A percentile compares a stretch with the other conserved stretches of the same genome.
These are phyloP conservation scores for Tragopan temminckii DNA, from an alignment of 2,797 vertebrate genomes.

Conservation along the genomic window DNA sequence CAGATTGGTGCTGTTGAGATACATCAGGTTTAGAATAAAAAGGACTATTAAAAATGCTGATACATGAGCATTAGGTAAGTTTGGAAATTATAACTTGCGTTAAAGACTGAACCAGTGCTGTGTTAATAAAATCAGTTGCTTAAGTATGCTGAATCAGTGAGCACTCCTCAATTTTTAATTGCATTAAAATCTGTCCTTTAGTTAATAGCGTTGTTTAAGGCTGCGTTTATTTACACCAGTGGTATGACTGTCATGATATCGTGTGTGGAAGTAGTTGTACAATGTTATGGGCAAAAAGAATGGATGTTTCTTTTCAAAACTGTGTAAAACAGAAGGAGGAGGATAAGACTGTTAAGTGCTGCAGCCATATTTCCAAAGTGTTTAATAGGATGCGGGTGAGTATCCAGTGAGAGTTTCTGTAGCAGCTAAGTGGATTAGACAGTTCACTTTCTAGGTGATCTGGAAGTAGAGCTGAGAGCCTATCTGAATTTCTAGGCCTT, in stretches of 20 bases:
- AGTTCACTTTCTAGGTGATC: background rate
- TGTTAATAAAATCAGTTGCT: background rate
- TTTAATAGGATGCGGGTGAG: background rate
- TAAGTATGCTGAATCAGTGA: background rate
- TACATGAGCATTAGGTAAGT: background rate
- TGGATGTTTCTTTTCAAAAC: background rate
- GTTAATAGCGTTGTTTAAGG: background rate
- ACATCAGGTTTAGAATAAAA: background rate
- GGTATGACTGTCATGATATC: background rate
- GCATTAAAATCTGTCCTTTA: background rate
- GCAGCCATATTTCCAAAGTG: background rate
- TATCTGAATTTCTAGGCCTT: background rate
- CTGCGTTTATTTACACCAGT: fast-evolving
- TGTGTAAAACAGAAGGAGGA: background rate
- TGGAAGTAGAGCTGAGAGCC: background rate
- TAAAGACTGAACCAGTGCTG: background rate
- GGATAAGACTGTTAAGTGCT: fast-evolving
- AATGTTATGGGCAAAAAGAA: too few species aligned
- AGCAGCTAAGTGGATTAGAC: background rate
- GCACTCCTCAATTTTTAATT: background rate
- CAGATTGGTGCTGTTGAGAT: background rate
- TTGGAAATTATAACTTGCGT: background rate
- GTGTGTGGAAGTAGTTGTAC: background rate
- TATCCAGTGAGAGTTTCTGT: background rate
- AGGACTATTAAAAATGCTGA: background rate